These are phyloP conservation scores for Epiblema foenella DNA, from an alignment of 2,888 invertebrate genomes.

Conservation along the genomic window DNA sequence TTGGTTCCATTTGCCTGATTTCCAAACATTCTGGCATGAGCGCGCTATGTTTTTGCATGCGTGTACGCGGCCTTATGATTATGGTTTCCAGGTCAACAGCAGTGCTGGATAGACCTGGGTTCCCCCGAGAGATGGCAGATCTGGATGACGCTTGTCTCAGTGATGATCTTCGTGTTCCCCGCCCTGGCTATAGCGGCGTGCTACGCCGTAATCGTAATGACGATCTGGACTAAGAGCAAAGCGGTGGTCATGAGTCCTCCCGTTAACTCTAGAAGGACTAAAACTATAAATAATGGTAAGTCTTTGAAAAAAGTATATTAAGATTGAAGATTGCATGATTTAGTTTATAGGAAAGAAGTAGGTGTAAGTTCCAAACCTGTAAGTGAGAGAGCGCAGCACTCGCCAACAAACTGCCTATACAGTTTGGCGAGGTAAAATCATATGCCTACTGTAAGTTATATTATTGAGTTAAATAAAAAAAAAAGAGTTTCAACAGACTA, in stretches of 20 bases:
- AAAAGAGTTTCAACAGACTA: too few relatives aligned
- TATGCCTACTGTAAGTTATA: too few relatives aligned
- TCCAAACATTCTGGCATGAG: too few relatives aligned
- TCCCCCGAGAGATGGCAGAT: slow-evolving; percentile 92
- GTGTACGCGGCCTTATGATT: not conserved
- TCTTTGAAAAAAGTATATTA: slow-evolving; percentile 23
- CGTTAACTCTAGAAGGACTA: slow-evolving; percentile 74
- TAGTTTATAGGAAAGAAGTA: too few relatives aligned
- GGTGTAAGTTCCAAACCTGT: too few relatives aligned
- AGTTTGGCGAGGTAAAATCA: too few relatives aligned
- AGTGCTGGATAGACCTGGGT: slow-evolving; percentile 95
- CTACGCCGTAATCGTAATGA: slow-evolving; percentile 95
- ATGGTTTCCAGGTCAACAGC: slow-evolving; percentile 84
- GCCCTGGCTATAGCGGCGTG: slow-evolving; percentile 95
- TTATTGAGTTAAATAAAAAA: too few relatives aligned
- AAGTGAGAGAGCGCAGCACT: too few relatives aligned
- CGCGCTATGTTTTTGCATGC: too few relatives aligned
- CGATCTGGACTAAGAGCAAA: slow-evolving; percentile 95
- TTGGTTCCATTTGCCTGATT: too few relatives aligned
- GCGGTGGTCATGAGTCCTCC: slow-evolving; percentile 86
- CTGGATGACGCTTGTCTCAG: slow-evolving; percentile 93
- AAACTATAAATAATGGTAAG: slow-evolving; percentile 73
- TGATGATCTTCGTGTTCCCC: slow-evolving; percentile 93
- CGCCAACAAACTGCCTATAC: too few relatives aligned
- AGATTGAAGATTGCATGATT: too few relatives aligned